These are phyloP conservation scores for Cynocephalus volans DNA, from an alignment of 2,113 vertebrate species.

Conservation along the genomic window DNA sequence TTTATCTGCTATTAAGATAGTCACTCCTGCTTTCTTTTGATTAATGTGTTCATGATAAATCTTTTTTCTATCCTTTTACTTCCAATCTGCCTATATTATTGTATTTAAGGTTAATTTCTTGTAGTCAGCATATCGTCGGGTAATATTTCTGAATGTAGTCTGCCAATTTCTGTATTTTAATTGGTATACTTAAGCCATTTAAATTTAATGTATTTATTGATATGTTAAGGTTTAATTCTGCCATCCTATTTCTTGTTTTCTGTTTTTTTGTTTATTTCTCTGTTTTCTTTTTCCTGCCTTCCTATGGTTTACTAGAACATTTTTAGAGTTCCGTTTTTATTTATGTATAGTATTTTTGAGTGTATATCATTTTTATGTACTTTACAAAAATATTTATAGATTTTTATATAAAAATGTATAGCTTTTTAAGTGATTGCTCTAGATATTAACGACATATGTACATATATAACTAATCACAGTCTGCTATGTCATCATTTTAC, in stretches of 20 bases:
- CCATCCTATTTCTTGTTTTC: not conserved
- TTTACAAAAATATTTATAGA: too few species aligned
- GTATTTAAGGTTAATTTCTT: slow-evolving; percentile 23
- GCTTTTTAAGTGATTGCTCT: not conserved
- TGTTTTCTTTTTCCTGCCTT: not conserved
- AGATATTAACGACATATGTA: not conserved
- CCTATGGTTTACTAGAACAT: not conserved
- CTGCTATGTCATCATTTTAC: not conserved
- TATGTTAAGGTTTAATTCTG: not conserved
- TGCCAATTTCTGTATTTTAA: not conserved
- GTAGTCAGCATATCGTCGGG: not conserved
- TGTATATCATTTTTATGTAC: not conserved
- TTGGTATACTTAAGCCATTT: not conserved
- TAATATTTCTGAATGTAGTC: not conserved
- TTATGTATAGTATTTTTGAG: not conserved
- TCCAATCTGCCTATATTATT: not conserved
- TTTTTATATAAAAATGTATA: not conserved
- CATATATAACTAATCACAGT: not conserved
- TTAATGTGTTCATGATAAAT: not conserved
- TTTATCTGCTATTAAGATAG: not conserved
- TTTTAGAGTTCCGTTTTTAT: not conserved
- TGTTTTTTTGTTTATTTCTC: not conserved
- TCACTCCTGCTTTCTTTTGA: not conserved
- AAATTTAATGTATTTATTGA: not conserved
- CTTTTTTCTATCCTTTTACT: slow-evolving; percentile 17